Percentiles rank a stretch among this genome's conserved stretches.
phyloP scores from a whole-genome alignment of 2,888 invertebrate genomes.

The Oeneis ivallda region DNA sequence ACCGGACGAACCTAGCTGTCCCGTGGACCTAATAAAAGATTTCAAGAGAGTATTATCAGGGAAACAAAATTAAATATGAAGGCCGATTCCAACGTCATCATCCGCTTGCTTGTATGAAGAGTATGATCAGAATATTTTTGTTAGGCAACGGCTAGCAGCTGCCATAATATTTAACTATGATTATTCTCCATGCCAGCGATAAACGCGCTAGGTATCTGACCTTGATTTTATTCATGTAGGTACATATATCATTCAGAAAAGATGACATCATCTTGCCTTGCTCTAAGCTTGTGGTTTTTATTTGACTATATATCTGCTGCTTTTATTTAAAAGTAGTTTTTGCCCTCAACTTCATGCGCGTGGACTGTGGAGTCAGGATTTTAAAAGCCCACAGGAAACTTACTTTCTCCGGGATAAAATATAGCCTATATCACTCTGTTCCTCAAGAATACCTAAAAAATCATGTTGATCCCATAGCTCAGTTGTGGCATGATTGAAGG shows the following conservation, averaged over 20 bases:
- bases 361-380: too few relatives aligned
- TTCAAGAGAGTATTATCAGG: background rate
- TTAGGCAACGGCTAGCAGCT: background rate
- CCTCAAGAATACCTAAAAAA: too few relatives aligned
- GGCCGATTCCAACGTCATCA: conserved; percentile 11
- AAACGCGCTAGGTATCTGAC: background rate
- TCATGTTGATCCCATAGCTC: too few relatives aligned
- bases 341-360: too few relatives aligned
- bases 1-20: background rate
- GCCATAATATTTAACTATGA: background rate
- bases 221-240: conserved; percentile 8
- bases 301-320: background rate
- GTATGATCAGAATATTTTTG: background rate
- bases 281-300: background rate
- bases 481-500: too few relatives aligned
- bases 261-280: background rate
- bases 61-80: conserved; percentile 12
- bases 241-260: background rate
- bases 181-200: background rate
- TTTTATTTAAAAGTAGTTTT: too few relatives aligned
- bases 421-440: too few relatives aligned
- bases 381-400: too few relatives aligned
- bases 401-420: too few relatives aligned
- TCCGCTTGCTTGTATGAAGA: background rate
- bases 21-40: conserved; percentile 4